Percentiles rank a stretch among this genome's conserved stretches.
Conservation (phyloP, 2,888 invertebrate genomes). For the Elegia similella region DNA sequence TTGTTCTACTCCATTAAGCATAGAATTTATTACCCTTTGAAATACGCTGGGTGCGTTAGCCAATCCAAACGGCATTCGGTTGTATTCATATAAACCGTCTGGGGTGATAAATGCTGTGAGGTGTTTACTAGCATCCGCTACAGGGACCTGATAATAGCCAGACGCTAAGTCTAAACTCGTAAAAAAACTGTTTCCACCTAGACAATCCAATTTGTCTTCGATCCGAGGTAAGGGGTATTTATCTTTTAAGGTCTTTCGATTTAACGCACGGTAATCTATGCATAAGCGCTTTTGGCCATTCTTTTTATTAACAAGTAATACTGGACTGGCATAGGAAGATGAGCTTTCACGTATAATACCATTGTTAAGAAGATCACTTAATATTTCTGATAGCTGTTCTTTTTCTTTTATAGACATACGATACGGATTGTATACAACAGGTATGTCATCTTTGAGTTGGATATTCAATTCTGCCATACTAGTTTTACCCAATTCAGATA, state of each 20-base stretch:
- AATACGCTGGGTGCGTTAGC: conserved; percentile 25
- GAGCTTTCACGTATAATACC: conserved; percentile 17
- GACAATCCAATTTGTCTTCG: conserved; percentile 22
- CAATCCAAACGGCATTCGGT: conserved; percentile 25
- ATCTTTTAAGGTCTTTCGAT: conserved; percentile 24
- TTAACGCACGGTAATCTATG: conserved; percentile 25
- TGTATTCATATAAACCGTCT: conserved; percentile 26
- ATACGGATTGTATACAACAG: conserved; percentile 18
- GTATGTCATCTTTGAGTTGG: conserved; percentile 8
- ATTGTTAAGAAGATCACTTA: conserved; percentile 12
- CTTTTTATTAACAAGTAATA: too few species aligned
- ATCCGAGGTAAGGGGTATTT: conserved; percentile 25
- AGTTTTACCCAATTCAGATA: too few species aligned
- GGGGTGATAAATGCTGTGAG: conserved; percentile 23
- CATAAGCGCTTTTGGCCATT: conserved; percentile 30
- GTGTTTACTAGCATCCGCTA: conserved; percentile 21
- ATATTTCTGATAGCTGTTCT: conserved; percentile 15
- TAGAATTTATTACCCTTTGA: conserved; percentile 17
- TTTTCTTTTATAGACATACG: conserved; percentile 11
- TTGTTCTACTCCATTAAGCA: conserved; percentile 6
- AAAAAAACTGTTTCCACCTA: conserved; percentile 21
- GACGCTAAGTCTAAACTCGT: conserved; percentile 23
- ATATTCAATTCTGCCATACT: conserved; percentile 17
- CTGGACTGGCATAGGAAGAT: conserved; percentile 16
- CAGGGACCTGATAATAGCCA: conserved; percentile 19